Base-by-base conservation (phyloP, 2,888 invertebrate genomes). In the Chironomus tentans region DNA sequence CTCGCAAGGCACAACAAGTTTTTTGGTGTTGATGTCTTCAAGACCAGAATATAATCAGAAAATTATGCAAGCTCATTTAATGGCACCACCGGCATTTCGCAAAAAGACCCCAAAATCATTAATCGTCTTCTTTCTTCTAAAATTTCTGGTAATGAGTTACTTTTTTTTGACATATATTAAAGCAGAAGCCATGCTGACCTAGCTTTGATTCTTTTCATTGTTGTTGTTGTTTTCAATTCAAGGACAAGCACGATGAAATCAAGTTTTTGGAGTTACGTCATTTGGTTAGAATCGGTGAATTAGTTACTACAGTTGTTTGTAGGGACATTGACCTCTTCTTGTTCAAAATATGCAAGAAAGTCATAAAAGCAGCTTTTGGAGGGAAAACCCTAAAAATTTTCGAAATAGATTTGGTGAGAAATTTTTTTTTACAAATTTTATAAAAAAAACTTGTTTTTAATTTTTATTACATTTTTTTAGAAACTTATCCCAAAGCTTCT, bases 21-120 rank as follows among this genome's bases (percentile, higher is more conserved):
- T 83, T 70, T 84, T 84, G 77, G 84, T 85, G 10, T 80, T 86
- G 80, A 81, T 83, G 71, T 83, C 86, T 0, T 79, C 80, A 61
- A 81, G 81, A 6, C 83, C 84, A 3, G 82, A 82, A 77, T 84
- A 84, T 77, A 83, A 83, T 78, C 77, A 79, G 10, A 84, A 83
- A 80, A 80, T 84, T 24, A 80, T 79, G 65, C 78, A 82, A 15
- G 80, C 82, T 70, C 79, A 82, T 15, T 81, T 81, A 12, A 78
- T 84, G 62, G 83, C 83, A n/a, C 83, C 84, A 13, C 21, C 72
- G 4, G 72, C 72, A 12, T 73, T 62, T 46, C 28, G 61, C 10
- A 73, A 73, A 10, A 62, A 68, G 10, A 10, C 46, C 0, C 68
- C 68, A 5, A 68, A 38, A 7, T 68, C 68, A 10, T 12, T 21